Base-by-base conservation (phyloP, 1,140 invertebrate species). In the Limonius californicus region DNA sequence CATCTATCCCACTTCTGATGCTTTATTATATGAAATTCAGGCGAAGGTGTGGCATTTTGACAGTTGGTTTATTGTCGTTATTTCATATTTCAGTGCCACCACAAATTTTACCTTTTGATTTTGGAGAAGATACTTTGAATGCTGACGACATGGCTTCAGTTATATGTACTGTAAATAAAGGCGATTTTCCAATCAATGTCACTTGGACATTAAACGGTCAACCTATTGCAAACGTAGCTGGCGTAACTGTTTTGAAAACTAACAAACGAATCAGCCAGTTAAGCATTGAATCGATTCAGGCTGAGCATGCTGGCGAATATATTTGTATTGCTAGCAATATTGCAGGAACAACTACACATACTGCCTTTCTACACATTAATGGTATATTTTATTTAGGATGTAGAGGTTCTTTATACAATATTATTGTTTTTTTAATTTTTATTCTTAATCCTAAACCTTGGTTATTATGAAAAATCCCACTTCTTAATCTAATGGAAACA, bases 71-170 rank as follows among this genome's bases (percentile, higher is more conserved):
- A 39, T 39, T 39, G 2, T 12, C 8, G n/a, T 39, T 12, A 12
- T 12, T 39, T 14, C n/a, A 2, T 39, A 39, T 9, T 55, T 27
- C 15, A 83, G 82, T 82, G 64, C 70, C 75, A 35, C 82, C 82
- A n/a, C 76, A 79, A 68, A 81, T 83, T 43, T 73, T 75, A 45
- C 76, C 79, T n/a, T 82, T 83, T 66, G 70, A 78, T 18, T 84
- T 78, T 65, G 80, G 80, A 12, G 83, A 83, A 57, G 78, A 77
- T 50, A 77, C 81, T 55, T 81, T 77, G 2, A 85, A 85, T 67
- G 80, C 79, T 57, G 88, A 87, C 62, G 87, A 89, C 71, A 84
- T 84, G 68, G 82, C 85, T 15, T 85, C 87, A 70, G 79, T 85
- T 39, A 84, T 81, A 62, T 89, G 87, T 69, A 81, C 84, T 39